phyloP scores from a whole-genome alignment of 2,888 invertebrate genomes.

The Ashinkailepas kermadecensis region DNA sequence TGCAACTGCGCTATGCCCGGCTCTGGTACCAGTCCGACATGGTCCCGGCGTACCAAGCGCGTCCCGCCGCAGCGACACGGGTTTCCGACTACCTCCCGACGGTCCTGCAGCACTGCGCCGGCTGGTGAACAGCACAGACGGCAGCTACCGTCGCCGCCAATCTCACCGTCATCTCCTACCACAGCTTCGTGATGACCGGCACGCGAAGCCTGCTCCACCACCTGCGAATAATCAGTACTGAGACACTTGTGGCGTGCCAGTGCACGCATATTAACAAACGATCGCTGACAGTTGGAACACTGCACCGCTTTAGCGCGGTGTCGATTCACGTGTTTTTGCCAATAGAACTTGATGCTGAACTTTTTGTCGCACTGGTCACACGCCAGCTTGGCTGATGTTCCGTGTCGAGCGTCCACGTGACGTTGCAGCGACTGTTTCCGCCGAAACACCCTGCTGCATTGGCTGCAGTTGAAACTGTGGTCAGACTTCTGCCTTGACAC shows the following conservation, averaged over 20 bases:
- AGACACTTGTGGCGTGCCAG: not conserved
- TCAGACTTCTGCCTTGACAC: not conserved
- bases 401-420: not conserved
- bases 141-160: not conserved
- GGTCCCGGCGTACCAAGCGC: no score
- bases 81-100: not conserved
- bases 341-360: slow-evolving; percentile 17
- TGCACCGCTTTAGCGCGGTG: not conserved
- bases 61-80: no score
- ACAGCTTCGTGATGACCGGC: no score
- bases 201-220: no score
- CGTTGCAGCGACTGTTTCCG: not conserved
- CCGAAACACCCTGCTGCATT: not conserved
- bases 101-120: not conserved
- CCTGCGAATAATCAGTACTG: not conserved
- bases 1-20: no score
- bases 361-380: not conserved
- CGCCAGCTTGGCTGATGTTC: not conserved
- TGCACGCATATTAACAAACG: not conserved
- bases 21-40: no score
- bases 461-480: not conserved
- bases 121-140: not conserved
- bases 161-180: no score
- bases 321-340: slow-evolving; percentile 8
- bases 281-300: not conserved